Base-by-base conservation (phyloP, 2,797 vertebrate species). In the Sphenodon punctatus region DNA sequence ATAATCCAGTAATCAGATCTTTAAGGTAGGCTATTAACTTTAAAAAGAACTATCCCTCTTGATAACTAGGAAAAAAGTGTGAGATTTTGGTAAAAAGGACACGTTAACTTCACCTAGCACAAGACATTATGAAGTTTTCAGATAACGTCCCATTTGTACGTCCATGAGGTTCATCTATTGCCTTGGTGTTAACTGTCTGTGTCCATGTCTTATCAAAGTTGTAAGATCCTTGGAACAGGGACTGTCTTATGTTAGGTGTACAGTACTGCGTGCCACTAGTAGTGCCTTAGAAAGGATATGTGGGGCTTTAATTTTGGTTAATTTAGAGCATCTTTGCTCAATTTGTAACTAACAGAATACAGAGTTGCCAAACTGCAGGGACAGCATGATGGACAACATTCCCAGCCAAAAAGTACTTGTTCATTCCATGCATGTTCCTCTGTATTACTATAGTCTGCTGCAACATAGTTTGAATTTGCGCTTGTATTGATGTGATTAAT, bases 341-440 rank as follows among this genome's bases (percentile, higher is more conserved):
- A 12, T 45, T 36, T 61, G 16, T 38, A 71, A 46, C 32, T 3
- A 66, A 39, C 6, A n/a, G n/a, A n/a, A n/a, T n/a, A n/a, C n/a
- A n/a, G n/a, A n/a, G 25, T 27, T 86, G 36, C 14, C 75, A 82
- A 63, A 74, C 38, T 77, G 90, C 15, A 3, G 22, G n/a, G n/a
- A n/a, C 64, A 88, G 42, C 39, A 77, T 13, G 53, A 20, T 67
- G 45, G 60, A 76, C 32, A 85, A 38, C 16, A 78, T 43, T 69
- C 49, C 27, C 46, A 39, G 36, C 59, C 83, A 59, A 75, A 51
- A 43, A 10, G 27, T 13, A 59, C 49, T 59, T 60, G 75, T 7
- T 51, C 71, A 20, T 64, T 39, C 87, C 2, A 59, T 66, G n/a
- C 2, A 1, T 4, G 2, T 3, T 67, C 34, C 23, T 13, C 19